Conservation (phyloP, 2,797 vertebrate genomes). For the Prunella strophiata region DNA sequence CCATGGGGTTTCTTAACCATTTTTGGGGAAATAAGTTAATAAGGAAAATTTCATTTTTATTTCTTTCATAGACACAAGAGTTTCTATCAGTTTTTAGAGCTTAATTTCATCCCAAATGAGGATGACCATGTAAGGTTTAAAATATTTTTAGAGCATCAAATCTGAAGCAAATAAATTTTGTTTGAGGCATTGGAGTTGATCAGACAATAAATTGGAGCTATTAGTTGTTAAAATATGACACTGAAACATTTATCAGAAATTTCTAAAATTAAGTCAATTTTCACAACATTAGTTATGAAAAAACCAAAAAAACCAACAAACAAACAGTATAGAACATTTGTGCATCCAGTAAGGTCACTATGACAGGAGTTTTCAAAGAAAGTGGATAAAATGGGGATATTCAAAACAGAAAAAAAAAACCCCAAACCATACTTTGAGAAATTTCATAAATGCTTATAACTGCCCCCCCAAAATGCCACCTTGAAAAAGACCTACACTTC, state of each 20-base stretch:
- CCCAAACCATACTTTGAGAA: background rate
- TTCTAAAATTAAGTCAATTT: background rate
- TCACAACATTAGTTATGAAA: background rate
- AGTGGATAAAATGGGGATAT: background rate
- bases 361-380: background rate
- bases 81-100: background rate
- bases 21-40: background rate
- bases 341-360: background rate
- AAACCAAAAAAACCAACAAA: background rate
- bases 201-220: background rate
- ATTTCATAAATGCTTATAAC: background rate
- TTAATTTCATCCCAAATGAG: background rate
- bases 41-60: background rate
- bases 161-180: background rate
- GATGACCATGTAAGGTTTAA: background rate
- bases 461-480: fast-evolving
- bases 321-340: background rate
- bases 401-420: background rate
- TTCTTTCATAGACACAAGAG: background rate
- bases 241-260: background rate
- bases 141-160: background rate
- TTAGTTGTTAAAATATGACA: background rate
- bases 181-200: background rate
- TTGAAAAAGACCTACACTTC: background rate
- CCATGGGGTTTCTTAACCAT: fast-evolving